A percentile compares a stretch with the other conserved stretches of the same genome.
Evolutionary conservation across 1,140 invertebrate genomes (phyloP).

Genomic region (Scaptomyza montana): DNA sequence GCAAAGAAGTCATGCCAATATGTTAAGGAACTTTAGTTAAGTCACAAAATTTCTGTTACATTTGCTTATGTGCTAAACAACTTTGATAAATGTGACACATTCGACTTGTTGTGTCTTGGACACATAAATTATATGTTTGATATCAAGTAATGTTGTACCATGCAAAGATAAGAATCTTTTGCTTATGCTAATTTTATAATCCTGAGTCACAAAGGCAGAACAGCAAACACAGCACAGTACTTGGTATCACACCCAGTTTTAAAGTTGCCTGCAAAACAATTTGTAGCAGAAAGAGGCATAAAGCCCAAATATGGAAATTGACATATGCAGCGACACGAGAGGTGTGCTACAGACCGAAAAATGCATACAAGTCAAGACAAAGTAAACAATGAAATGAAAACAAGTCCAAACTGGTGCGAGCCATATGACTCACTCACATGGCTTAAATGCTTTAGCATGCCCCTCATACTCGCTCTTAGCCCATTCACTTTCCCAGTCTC

Average conservation of each 20-base stretch:
- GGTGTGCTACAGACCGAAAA: slow-evolving; percentile 55
- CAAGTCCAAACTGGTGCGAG: slow-evolving; percentile 29
- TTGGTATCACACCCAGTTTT: slow-evolving; percentile 20
- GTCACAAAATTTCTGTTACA: neutral
- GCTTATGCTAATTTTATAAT: slow-evolving; percentile 63
- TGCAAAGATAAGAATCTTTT: slow-evolving; percentile 54
- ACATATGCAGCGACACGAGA: slow-evolving; percentile 30
- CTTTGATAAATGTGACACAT: neutral
- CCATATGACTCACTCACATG: slow-evolving; percentile 52
- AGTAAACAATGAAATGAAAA: slow-evolving; percentile 37
- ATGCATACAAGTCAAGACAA: slow-evolving; percentile 53
- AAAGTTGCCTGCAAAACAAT: slow-evolving; percentile 31
- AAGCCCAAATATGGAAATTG: slow-evolving; percentile 43
- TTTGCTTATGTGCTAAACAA: neutral
- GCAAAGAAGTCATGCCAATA: no score
- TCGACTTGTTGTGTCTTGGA: slow-evolving; percentile 8
- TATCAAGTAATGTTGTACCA: neutral
- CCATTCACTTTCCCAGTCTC: slow-evolving; percentile 15
- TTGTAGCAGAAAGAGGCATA: slow-evolving; percentile 16
- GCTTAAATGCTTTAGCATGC: slow-evolving; percentile 26
- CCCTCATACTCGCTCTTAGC: neutral
- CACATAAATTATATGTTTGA: slow-evolving; percentile 4
- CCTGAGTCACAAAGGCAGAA: slow-evolving; percentile 49
- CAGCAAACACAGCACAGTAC: slow-evolving; percentile 1
- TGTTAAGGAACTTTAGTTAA: no score